A percentile compares a stretch with the other conserved stretches of the same genome.
Conservation (phyloP, 2,888 invertebrate species). For the Drosophila neonasuta region DNA sequence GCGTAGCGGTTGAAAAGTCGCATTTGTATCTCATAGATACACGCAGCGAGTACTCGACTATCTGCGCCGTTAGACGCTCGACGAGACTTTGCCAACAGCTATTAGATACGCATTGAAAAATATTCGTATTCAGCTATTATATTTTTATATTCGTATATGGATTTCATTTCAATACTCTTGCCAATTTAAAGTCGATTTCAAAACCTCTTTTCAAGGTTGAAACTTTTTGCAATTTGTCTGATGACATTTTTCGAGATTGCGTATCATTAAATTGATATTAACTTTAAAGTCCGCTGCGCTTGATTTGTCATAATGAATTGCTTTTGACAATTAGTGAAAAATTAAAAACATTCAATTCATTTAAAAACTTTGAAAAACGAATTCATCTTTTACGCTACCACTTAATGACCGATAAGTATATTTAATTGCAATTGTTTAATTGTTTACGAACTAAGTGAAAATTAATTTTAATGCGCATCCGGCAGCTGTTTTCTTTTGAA, state of each 20-base stretch:
- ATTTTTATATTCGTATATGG: neutral
- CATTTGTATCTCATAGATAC: conserved; percentile 42
- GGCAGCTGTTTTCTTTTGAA: conserved; percentile 3
- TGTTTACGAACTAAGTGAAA: neutral
- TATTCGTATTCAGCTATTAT: conserved; percentile 9
- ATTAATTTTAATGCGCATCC: neutral
- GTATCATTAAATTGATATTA: conserved; percentile 1
- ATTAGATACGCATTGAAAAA: conserved; percentile 48
- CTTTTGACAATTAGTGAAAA: neutral
- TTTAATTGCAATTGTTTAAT: neutral
- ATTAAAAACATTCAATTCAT: neutral
- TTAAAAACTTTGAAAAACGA: neutral
- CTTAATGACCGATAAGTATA: neutral
- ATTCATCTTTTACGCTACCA: neutral
- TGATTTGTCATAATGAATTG: neutral
- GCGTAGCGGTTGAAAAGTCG: conserved; percentile 57
- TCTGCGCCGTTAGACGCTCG: conserved; percentile 27
- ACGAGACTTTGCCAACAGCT: conserved; percentile 28
- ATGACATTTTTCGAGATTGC: conserved; percentile 2
- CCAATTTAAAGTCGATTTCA: conserved; percentile 27
- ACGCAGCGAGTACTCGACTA: conserved; percentile 18
- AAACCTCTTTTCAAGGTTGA: conserved; percentile 28
- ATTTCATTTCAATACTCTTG: conserved; percentile 25
- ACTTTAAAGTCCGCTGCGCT: neutral
- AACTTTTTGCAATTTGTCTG: conserved; percentile 2